Base-by-base conservation (phyloP, 2,797 vertebrate genomes). In the Presbytis comata region DNA sequence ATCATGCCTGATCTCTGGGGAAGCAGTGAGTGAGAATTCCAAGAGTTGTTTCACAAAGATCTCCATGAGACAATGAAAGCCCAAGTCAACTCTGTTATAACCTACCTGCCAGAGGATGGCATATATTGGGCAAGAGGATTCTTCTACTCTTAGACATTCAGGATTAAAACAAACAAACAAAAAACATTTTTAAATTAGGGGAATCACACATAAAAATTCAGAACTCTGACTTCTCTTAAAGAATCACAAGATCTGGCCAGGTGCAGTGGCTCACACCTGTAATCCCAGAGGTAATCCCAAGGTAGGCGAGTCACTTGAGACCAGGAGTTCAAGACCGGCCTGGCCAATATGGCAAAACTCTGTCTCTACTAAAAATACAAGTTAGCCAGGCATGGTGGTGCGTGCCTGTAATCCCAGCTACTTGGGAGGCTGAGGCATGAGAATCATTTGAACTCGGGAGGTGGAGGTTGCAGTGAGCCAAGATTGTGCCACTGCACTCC, bases 161-260 rank as follows among this genome's bases (percentile, higher is more conserved):
- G 55, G 6, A 87, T 61, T 86, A 39, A 96, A 95, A 59, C 48
- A 91, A 95, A 44, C n/a, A 70, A 70, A 90, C 12, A 24, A 74
- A 3, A 44, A 33, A 39, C 76, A 33, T 76, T 93, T 64, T 16
- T 8, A 64, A 79, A 28, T 36, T 44, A 84, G 76, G 39, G n/a
- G 33, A 93, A 48, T 83, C 61, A 75, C 4, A 75, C 33, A 78
- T 48, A 74, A 50, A 72, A 93, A 46, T 33, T 4, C 33, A 91
- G 61, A 92, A 64, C 64, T 83, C 39, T 64, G 14, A 44, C 39
- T 88, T 95, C 79, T 91, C 67, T 92, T 70, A 67, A 94, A 89
- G 67, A 92, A 94, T 44, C 48, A 76, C 33, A 83, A 59, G 17
- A 57, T 91, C 39, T 67, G 30, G 83, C 10, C 30, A 33, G 61